A percentile compares a stretch with the other conserved stretches of the same genome.
These are phyloP conservation scores for Spodoptera frugiperda DNA, from an alignment of 1,140 invertebrate genomes.

Conservation along the genomic window DNA sequence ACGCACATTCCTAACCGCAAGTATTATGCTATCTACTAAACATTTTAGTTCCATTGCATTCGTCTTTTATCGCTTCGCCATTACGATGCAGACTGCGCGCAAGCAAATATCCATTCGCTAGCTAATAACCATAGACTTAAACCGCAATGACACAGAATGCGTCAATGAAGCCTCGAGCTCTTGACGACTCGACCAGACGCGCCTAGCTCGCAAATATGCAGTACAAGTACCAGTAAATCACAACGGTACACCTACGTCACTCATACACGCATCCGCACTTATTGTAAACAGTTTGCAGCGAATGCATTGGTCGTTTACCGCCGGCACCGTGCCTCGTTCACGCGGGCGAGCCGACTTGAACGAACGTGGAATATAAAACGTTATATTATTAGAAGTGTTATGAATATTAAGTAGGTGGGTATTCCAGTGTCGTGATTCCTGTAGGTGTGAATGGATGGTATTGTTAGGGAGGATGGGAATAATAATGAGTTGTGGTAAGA, in stretches of 20 bases:
- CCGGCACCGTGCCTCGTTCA: slow-evolving; percentile 33
- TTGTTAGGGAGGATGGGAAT: slow-evolving; percentile 30
- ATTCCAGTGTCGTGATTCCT: slow-evolving; percentile 39
- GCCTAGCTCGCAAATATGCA: slow-evolving; percentile 1
- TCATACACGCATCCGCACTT: slow-evolving; percentile 42
- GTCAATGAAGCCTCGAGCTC: slow-evolving; percentile 15
- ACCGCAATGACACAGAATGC: slow-evolving; percentile 31
- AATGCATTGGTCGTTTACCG: slow-evolving; percentile 44
- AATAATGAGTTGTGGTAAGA: slow-evolving; percentile 27
- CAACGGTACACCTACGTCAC: slow-evolving; percentile 44
- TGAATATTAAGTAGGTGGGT: slow-evolving; percentile 34
- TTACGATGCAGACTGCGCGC: slow-evolving; percentile 29
- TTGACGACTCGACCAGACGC: slow-evolving; percentile 3
- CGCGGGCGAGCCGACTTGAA: slow-evolving; percentile 32
- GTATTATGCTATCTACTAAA: slow-evolving; percentile 4
- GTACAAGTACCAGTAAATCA: slow-evolving; percentile 35
- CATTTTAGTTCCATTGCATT: slow-evolving; percentile 14
- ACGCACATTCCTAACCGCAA: slow-evolving; percentile 12
- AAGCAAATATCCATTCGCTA: slow-evolving; percentile 26
- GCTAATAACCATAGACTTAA: slow-evolving; percentile 21
- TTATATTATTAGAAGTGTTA: slow-evolving; percentile 39
- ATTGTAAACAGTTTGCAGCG: slow-evolving; percentile 50
- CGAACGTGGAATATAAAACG: slow-evolving; percentile 39
- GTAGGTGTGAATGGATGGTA: slow-evolving; percentile 35
- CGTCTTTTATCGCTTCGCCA: slow-evolving; percentile 23